Evolutionary conservation across 2,888 invertebrate genomes (phyloP).

Genomic region (Thymelicus lineola): DNA sequence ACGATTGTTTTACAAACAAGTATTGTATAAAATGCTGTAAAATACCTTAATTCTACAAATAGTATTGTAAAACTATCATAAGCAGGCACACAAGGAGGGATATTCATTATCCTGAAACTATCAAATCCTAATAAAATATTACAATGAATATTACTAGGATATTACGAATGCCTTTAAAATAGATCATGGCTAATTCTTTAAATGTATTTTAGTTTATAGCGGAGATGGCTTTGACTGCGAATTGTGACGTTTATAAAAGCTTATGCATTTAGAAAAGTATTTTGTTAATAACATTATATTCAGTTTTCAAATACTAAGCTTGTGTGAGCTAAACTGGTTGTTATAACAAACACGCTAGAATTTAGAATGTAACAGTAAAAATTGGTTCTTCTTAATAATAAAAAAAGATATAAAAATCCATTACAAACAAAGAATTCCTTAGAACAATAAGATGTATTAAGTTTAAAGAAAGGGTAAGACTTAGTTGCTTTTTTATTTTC

Average conservation of each 20-base stretch:
- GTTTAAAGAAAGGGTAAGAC: no score
- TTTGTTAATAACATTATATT: no score
- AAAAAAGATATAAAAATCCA: no score
- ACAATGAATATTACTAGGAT: not conserved
- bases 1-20: constrained; percentile 26
- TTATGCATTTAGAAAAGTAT: no score
- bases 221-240: not conserved
- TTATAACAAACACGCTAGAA: no score
- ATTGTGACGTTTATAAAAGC: not conserved
- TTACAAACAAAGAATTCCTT: no score
- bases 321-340: no score
- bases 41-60: constrained; percentile 32
- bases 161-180: not conserved
- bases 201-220: not conserved
- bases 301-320: no score
- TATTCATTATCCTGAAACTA: not conserved
- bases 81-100: constrained; percentile 32
- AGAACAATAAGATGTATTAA: no score
- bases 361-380: no score
- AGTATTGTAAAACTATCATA: constrained; percentile 33
- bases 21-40: constrained; percentile 33
- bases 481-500: not conserved
- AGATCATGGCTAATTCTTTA: not conserved
- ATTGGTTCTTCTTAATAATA: no score
- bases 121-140: not conserved